Percentiles rank a stretch among this genome's conserved stretches.
phyloP scores from a whole-genome alignment of 1,140 invertebrate species.

The Aphaenogaster rudis region DNA sequence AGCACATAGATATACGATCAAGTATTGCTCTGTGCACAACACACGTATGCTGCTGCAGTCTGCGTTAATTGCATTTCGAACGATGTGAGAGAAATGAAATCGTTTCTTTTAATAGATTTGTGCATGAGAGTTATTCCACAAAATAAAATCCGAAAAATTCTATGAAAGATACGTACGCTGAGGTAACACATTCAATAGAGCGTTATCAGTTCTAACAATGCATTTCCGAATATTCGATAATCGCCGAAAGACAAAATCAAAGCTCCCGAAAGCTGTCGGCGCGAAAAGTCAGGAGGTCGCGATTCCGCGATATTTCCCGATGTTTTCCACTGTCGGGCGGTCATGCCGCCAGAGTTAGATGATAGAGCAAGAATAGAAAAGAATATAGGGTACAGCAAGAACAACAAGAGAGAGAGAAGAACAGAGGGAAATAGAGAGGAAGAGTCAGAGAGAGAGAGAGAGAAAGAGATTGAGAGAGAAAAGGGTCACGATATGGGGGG shows the following conservation, averaged over 20 bases:
- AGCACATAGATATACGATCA: not conserved
- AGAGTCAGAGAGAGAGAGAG: conserved; percentile 17
- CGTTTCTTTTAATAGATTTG: not conserved
- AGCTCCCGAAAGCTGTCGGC: not conserved
- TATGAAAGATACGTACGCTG: not conserved
- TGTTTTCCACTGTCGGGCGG: not conserved
- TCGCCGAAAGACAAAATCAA: conserved; percentile 9
- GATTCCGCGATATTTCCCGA: conserved; percentile 25
- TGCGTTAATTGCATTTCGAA: not conserved
- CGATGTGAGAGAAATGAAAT: not conserved
- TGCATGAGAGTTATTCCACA: not conserved
- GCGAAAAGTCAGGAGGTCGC: conserved; percentile 48
- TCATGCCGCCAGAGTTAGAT: conserved; percentile 50
- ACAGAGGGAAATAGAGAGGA: conserved; percentile 55
- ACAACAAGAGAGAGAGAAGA: conserved; percentile 48
- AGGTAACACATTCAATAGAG: not conserved
- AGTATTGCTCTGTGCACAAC: not conserved
- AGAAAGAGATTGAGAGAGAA: conserved; percentile 60
- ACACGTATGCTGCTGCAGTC: not conserved
- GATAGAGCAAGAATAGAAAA: conserved; percentile 67
- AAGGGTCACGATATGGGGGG: conserved; percentile 31
- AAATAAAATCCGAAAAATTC: not conserved
- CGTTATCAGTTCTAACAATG: not conserved
- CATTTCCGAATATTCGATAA: not conserved
- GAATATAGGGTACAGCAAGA: conserved; percentile 52